Evolutionary conservation across 2,797 vertebrate genomes (phyloP).

Genomic region (Triplophysa bombifrons): DNA sequence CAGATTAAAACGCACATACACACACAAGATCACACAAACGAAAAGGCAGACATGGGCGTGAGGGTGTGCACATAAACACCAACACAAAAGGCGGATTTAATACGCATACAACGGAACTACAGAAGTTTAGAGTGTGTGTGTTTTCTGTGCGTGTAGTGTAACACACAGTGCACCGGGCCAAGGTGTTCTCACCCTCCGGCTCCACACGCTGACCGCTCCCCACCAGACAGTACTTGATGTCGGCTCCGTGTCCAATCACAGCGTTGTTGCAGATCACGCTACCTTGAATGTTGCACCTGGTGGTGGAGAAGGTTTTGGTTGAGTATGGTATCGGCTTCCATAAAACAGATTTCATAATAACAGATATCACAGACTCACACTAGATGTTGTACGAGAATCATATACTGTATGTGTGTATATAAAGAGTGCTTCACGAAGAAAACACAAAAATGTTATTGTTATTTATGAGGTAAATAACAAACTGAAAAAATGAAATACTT

Average conservation of each 20-base stretch:
- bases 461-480: too few relatives aligned
- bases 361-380: background rate
- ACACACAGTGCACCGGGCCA: background rate
- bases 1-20: constrained; percentile 52
- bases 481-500: too few relatives aligned
- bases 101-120: constrained; percentile 11
- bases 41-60: constrained; percentile 45
- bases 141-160: constrained; percentile 25
- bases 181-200: constrained; percentile 72
- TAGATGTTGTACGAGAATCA: too few relatives aligned
- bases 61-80: constrained; percentile 55
- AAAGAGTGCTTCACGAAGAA: too few relatives aligned
- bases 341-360: background rate
- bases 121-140: constrained; percentile 35
- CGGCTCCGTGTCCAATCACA: constrained; percentile 87
- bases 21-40: constrained; percentile 48
- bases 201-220: constrained; percentile 87
- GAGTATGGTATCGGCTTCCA: background rate
- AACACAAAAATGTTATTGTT: too few relatives aligned
- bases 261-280: constrained; percentile 93
- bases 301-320: constrained; percentile 7
- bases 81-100: constrained; percentile 50
- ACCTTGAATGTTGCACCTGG: constrained; percentile 90
- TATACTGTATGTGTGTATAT: too few relatives aligned
- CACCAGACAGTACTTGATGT: constrained; percentile 94